phyloP scores from a whole-genome alignment of 2,797 vertebrate genomes.

The Parotocinclus haroldoi region DNA sequence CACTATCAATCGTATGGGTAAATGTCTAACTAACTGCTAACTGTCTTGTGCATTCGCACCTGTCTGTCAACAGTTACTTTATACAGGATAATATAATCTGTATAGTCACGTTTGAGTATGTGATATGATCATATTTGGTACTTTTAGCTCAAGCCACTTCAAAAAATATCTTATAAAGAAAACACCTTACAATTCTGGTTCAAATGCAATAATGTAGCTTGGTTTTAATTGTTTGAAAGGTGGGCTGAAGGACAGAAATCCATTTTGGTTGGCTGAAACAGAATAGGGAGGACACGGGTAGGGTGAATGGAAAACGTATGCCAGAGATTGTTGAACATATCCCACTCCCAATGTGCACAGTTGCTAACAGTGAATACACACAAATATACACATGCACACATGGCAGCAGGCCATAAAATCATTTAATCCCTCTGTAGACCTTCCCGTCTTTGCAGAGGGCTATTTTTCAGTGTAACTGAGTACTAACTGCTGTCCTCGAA shows the following conservation, averaged over 20 bases:
- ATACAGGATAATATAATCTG: no score
- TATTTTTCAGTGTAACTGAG: constrained; percentile 14
- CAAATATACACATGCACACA: not conserved
- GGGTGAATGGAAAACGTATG: constrained; percentile 31
- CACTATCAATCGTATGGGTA: no score
- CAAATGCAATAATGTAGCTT: constrained; percentile 23
- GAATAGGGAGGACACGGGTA: constrained; percentile 19
- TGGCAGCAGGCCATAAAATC: constrained; percentile 32
- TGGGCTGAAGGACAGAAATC: constrained; percentile 23
- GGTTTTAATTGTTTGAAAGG: constrained; percentile 5
- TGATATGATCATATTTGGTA: no score
- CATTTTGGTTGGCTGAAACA: constrained; percentile 23
- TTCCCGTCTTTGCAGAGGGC: constrained; percentile 29
- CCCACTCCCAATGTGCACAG: constrained; percentile 36
- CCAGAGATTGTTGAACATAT: constrained; percentile 15
- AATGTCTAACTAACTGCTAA: no score
- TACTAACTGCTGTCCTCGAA: not conserved
- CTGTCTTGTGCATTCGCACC: no score
- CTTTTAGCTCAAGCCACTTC: not conserved
- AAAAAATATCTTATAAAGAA: not conserved
- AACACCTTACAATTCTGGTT: constrained; percentile 5
- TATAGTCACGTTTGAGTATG: no score
- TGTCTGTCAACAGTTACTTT: no score
- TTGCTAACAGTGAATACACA: constrained; percentile 34
- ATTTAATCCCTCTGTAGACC: constrained; percentile 32